These are phyloP conservation scores for Tridacna crocea DNA, from an alignment of 2,888 invertebrate species.

Conservation along the genomic window DNA sequence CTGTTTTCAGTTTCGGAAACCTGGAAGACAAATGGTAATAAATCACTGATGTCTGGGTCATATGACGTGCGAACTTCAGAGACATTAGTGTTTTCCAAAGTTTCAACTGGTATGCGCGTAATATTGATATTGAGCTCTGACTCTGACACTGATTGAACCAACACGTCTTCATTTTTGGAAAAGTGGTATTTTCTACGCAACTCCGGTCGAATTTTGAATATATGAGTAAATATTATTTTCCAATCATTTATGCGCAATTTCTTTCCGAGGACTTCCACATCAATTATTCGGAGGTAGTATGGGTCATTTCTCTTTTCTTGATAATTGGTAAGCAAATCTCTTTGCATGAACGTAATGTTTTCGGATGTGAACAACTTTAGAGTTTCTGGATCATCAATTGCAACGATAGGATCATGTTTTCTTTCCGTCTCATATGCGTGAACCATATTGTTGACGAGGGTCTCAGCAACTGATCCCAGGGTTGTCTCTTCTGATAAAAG, in stretches of 20 bases:
- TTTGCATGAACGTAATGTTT: slow-evolving; percentile 44
- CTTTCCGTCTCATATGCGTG: background rate
- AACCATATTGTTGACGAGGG: slow-evolving; percentile 26
- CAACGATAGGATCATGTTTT: background rate
- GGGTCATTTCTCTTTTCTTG: slow-evolving; percentile 32
- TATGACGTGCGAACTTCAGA: slow-evolving; percentile 32
- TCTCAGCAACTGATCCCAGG: slow-evolving; percentile 31
- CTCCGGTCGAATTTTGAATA: slow-evolving; percentile 46
- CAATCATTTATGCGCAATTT: slow-evolving; percentile 44
- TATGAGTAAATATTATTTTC: slow-evolving; percentile 43
- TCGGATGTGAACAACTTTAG: slow-evolving; percentile 28
- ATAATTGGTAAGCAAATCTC: slow-evolving; percentile 35
- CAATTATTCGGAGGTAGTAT: slow-evolving; percentile 34
- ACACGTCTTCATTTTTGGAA: slow-evolving; percentile 23
- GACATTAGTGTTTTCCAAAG: slow-evolving; percentile 23
- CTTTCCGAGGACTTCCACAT: slow-evolving; percentile 46
- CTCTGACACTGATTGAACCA: slow-evolving; percentile 27
- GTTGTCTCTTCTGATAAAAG: slow-evolving; percentile 50
- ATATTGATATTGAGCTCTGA: slow-evolving; percentile 31
- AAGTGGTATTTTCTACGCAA: slow-evolving; percentile 43
- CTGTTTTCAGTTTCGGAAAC: slow-evolving; percentile 35
- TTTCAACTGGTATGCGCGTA: slow-evolving; percentile 39
- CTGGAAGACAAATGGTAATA: slow-evolving; percentile 42
- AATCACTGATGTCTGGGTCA: slow-evolving; percentile 37
- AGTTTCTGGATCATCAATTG: slow-evolving; percentile 14